Evolutionary conservation across 30 jellyfish, hydroid and myxozoan genomes (phyloP), one percentile per base, ranked within the genome.

Genomic region (Euphysa ruthae): DNA sequence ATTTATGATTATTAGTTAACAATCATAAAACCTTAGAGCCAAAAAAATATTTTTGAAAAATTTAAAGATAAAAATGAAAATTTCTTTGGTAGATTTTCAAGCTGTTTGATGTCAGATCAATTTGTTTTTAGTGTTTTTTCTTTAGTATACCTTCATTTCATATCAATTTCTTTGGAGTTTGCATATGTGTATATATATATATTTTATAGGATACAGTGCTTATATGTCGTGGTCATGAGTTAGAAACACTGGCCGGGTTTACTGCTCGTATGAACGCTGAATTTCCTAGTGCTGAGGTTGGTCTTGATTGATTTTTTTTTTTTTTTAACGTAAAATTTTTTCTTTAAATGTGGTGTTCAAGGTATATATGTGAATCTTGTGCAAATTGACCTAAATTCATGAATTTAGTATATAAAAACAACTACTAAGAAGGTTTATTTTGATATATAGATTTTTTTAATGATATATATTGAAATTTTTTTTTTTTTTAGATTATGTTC

Each of bases 201-300:
- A 2, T 46, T 46, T 58, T 55, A 15, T 55, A 88, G 97, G 92
- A 88, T 32, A 70, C 73, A 26, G 85, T 70, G 12, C 74, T 73
- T 49, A 82, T 88, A 27, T 88, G 69, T 50, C 89, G 97, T 0
- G 97, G 97, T 4, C 75, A 69, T 52, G 97, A 88, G 55, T 76
- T 72, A 29, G 97, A 88, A 55, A 88, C 85, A 38, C 66, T 88
- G 31, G 97, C 92, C 14, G 77, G 94, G 27, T 88, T 88, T 55
- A 88, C 92, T 20, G 86, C 92, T 52, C 58, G 94, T 28, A 52
- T 88, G 4, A 77, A 75, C 35, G 72, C 61, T 35, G 95, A 88
- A 70, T 88, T 88, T 64, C 97, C 97, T 7, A 78, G 83, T 32
- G 97, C 97, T 35, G 84, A 74, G 94, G 96, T 82, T 22, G n/a